A percentile compares a stretch with the other conserved stretches of the same genome.
Conservation (phyloP, 2,888 invertebrate genomes). For the Coleophora deauratella region DNA sequence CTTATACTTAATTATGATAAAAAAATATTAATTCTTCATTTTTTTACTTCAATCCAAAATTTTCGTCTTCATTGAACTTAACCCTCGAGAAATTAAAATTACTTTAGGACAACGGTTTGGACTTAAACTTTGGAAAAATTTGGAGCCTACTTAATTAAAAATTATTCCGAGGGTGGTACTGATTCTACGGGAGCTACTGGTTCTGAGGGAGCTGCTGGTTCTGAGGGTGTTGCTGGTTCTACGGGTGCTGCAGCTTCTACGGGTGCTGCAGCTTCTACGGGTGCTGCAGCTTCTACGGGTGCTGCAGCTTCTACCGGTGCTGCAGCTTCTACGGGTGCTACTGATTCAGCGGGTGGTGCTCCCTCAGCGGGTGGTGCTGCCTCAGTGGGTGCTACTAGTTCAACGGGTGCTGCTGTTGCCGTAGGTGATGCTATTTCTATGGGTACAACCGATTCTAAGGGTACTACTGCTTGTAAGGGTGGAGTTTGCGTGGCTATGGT, state of each 20-base stretch:
- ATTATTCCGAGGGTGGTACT: constrained; percentile 13
- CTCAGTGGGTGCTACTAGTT: constrained; percentile 29
- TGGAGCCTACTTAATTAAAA: no score
- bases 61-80: no score
- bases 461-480: no score
- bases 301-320: constrained; percentile 20
- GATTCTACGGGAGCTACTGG: constrained; percentile 21
- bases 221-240: constrained; percentile 7
- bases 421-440: no score
- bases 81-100: no score
- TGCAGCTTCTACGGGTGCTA: constrained; percentile 24
- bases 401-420: constrained; percentile 32
- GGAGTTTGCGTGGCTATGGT: no score
- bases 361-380: constrained; percentile 30
- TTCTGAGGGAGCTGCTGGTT: constrained; percentile 10
- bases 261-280: constrained; percentile 11
- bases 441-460: no score
- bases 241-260: constrained; percentile 1
- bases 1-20: constrained; percentile 36
- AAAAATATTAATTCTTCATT: constrained; percentile 28
- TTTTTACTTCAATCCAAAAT: not conserved
- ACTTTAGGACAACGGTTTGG: no score
- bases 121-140: no score
- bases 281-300: constrained; percentile 10
- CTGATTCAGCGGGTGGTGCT: constrained; percentile 19